Conservation (phyloP, 2,113 vertebrate genomes). For the Ammodytes dubius region DNA sequence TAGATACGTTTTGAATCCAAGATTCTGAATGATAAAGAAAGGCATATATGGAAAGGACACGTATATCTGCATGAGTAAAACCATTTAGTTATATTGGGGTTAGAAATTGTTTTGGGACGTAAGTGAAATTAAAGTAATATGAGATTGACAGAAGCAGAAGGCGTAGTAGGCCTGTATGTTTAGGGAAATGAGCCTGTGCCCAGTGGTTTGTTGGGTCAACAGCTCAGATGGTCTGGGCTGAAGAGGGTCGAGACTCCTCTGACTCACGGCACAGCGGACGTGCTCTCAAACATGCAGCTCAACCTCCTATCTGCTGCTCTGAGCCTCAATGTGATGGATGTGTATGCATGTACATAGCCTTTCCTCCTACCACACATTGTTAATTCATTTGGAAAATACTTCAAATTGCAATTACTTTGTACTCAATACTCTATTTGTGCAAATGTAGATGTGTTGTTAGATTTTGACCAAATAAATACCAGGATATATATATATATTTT, state of each 20-base stretch:
- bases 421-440: neutral
- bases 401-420: too few species aligned
- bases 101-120: slow-evolving; percentile 1
- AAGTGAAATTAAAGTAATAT: neutral
- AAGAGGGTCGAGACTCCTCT: slow-evolving; percentile 24
- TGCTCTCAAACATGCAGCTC: neutral
- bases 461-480: neutral
- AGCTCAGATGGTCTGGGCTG: slow-evolving; percentile 45
- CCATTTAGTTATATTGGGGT: neutral
- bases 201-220: slow-evolving; percentile 52
- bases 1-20: slow-evolving; percentile 24
- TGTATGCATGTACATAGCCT: neutral
- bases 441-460: too few species aligned
- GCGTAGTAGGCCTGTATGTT: slow-evolving; percentile 36
- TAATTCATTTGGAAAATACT: neutral
- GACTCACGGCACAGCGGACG: slow-evolving; percentile 30
- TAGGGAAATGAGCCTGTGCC: slow-evolving; percentile 45
- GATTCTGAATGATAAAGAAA: neutral
- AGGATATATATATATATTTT: neutral
- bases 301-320: slow-evolving; percentile 41
- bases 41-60: neutral
- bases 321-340: neutral
- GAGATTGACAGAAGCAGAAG: slow-evolving; percentile 3
- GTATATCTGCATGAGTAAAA: neutral
- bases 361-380: neutral